phyloP scores from a whole-genome alignment of 2,888 invertebrate genomes.

The Drosophila phalerata region DNA sequence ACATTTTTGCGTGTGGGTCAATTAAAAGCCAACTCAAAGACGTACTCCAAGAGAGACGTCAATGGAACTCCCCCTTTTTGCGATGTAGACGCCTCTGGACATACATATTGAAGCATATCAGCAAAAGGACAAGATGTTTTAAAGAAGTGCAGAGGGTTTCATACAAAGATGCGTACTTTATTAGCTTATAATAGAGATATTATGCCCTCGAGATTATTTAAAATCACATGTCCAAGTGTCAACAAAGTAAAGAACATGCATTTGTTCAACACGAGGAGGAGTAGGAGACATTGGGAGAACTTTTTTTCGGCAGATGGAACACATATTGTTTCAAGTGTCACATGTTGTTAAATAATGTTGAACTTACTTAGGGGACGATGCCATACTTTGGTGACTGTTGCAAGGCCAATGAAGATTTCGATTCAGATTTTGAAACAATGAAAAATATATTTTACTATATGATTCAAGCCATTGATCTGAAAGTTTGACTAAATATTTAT shows the following conservation, averaged over 20 bases:
- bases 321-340: slow-evolving; percentile 26
- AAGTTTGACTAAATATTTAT: too few relatives aligned
- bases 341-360: slow-evolving; percentile 12
- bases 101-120: not conserved
- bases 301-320: slow-evolving; percentile 37
- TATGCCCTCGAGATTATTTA: slow-evolving; percentile 6
- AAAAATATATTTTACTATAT: too few relatives aligned
- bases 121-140: slow-evolving; percentile 6
- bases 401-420: slow-evolving; percentile 28
- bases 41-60: not conserved
- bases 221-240: slow-evolving; percentile 39
- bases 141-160: not conserved
- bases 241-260: slow-evolving; percentile 13
- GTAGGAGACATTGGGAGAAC: not conserved
- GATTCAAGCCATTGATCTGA: too few relatives aligned
- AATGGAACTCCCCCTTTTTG: not conserved
- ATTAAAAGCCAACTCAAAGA: slow-evolving; percentile 34
- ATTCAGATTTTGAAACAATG: too few relatives aligned
- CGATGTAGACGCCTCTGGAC: slow-evolving; percentile 2
- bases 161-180: slow-evolving; percentile 22
- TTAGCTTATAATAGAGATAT: slow-evolving; percentile 20
- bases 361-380: slow-evolving; percentile 21
- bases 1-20: slow-evolving; percentile 36
- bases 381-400: slow-evolving; percentile 4
- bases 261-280: slow-evolving; percentile 9